Base-by-base conservation (phyloP, 2,888 invertebrate genomes). In the Drosophila subsilvestris region DNA sequence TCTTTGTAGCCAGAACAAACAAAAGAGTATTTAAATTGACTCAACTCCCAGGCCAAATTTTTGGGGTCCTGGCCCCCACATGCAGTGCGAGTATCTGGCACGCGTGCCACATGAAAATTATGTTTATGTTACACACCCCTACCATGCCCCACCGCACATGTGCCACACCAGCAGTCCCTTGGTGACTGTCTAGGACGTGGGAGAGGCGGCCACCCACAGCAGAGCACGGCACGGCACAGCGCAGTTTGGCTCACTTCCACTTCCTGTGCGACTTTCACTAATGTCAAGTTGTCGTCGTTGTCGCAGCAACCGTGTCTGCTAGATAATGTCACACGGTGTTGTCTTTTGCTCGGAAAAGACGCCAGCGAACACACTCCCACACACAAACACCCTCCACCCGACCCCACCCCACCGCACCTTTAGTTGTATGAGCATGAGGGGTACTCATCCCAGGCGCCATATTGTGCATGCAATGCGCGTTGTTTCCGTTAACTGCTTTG, bases 401-500 rank as follows among this genome's bases (percentile, higher is more conserved):
- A 57, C 49, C 44, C 42, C 49, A 59, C 12, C 8, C 17, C 42
- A 20, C n/a, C n/a, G n/a, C n/a, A 8, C 43, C 18, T n/a, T 7
- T 6, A 57, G 44, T 18, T 27, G 50, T 32, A 17, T 25, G 48
- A 22, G 48, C 57, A 42, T 43, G 60, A 27, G 49, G 43, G 50
- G 71, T 63, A 62, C 81, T 76, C 85, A 76, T 78, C 76, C 74
- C 72, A 57, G 77, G 42, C 73, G 63, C 84, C 86, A 76, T 83
- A 86, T 84, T 84, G 88, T 85, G 89, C 89, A 88, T 86, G 85
- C 89, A 87, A 71, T 83, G 86, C 88, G 88, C 88, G 83, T 86
- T 88, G 88, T 86, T 88, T 86, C 89, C 85, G 85, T 86, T 86
- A 88, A 86, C 85, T 86, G 89, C 87, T 84, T 84, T 88, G 86